Percentiles rank a stretch among this genome's conserved stretches.
Conservation (phyloP, 2,888 invertebrate genomes). For the Dromius quadrimaculatus region DNA sequence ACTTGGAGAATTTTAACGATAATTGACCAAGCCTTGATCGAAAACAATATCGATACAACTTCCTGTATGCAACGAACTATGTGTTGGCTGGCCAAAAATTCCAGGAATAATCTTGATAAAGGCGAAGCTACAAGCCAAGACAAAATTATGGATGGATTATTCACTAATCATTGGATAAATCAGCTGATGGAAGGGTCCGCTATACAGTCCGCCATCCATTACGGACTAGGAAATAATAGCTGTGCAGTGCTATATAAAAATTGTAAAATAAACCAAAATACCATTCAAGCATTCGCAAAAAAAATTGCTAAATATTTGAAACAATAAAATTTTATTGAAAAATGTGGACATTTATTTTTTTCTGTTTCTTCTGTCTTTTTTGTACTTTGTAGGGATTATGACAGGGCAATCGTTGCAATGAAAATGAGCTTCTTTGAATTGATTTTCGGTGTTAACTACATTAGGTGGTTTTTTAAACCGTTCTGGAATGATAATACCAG, state of each 20-base stretch:
- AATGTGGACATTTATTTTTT: background rate
- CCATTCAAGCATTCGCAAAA: constrained; percentile 54
- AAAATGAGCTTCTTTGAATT: constrained; percentile 72
- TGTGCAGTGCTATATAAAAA: constrained; percentile 66
- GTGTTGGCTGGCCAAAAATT: constrained; percentile 68
- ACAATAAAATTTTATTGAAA: constrained; percentile 12
- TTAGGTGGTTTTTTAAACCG: constrained; percentile 68
- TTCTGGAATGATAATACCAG: constrained; percentile 74
- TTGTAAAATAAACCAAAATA: constrained; percentile 63
- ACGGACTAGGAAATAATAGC: constrained; percentile 64
- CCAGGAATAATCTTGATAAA: constrained; percentile 62
- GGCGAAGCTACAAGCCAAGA: constrained; percentile 65
- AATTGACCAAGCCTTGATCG: constrained; percentile 70
- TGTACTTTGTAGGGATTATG: constrained; percentile 55
- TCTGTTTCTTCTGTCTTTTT: constrained; percentile 5
- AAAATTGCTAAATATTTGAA: constrained; percentile 51
- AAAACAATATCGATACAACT: constrained; percentile 72
- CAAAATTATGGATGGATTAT: constrained; percentile 68
- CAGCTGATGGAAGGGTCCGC: constrained; percentile 68
- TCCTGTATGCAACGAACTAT: constrained; percentile 73
- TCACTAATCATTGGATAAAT: constrained; percentile 65
- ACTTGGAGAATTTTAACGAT: constrained; percentile 62
- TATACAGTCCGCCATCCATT: constrained; percentile 68
- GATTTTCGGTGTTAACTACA: constrained; percentile 72
- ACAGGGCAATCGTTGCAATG: constrained; percentile 63